Evolutionary conservation across 2,113 vertebrate genomes (phyloP).

Genomic region (Semicossyphus pulcher): DNA sequence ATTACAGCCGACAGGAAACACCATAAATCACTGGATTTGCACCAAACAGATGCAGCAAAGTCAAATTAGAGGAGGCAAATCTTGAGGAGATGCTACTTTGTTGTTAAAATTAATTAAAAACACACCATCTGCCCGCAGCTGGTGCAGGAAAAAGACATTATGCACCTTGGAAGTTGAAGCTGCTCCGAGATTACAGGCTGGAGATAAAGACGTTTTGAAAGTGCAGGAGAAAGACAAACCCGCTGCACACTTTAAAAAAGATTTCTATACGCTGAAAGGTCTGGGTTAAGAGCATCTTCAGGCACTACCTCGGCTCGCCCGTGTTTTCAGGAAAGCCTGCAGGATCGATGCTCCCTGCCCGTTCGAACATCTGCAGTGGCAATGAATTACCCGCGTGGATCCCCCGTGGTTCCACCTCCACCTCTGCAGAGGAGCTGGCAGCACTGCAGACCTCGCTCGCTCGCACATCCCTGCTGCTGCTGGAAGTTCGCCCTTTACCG

Average conservation of each 20-base stretch:
- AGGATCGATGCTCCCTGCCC: slow-evolving; percentile 64
- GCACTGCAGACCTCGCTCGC: slow-evolving; percentile 52
- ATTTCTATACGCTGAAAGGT: not conserved
- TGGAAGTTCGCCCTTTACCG: slow-evolving; percentile 1
- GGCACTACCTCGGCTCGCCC: not conserved
- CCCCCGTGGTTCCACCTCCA: slow-evolving; percentile 60
- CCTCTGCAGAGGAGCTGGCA: slow-evolving; percentile 58
- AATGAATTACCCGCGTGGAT: slow-evolving; percentile 70
- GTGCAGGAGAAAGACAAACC: no score
- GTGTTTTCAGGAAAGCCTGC: slow-evolving; percentile 33
- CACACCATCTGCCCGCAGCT: slow-evolving; percentile 41
- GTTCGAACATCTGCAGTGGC: slow-evolving; percentile 75
- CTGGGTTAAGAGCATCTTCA: slow-evolving; percentile 9
- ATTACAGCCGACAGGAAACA: not conserved
- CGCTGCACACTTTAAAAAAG: not conserved
- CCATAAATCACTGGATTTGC: slow-evolving; percentile 17
- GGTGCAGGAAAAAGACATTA: slow-evolving; percentile 22
- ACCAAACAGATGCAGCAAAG: slow-evolving; percentile 20
- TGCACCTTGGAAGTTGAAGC: not conserved
- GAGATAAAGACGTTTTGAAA: no score
- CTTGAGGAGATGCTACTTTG: not conserved
- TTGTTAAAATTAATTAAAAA: slow-evolving; percentile 37
- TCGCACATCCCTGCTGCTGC: not conserved
- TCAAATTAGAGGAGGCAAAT: slow-evolving; percentile 9
- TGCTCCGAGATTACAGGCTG: no score